Evolutionary conservation across 2,797 vertebrate genomes (phyloP), one percentile per base, ranked within the genome.

Genomic region (Hypotaenidia okinawae): DNA sequence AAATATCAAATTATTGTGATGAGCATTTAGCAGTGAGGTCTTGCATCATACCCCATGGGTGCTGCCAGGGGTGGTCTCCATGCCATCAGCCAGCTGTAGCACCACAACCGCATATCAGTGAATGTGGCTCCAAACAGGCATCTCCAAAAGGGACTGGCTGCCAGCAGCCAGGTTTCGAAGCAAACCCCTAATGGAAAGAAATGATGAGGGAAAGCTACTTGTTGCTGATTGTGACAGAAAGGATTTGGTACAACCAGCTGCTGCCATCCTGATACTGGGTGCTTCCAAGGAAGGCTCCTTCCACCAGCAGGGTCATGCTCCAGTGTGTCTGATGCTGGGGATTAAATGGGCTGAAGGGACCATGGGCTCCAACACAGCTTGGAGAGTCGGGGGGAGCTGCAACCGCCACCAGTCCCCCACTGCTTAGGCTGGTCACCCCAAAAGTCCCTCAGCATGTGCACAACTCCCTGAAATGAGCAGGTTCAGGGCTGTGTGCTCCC

Each of bases 261-360:
- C 21, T 57, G 66, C 39, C 17, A 5, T 13, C 30, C 43, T 19
- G 8, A 30, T 1, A 10, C 1, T 37, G 57, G 28, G 19, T 24
- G 7, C 5, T 35, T 62, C 27, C 13, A 16, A 49, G 27, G 30
- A 17, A 84, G 22, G 27, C 51, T 33, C 10, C 5, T 33, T 52
- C 58, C 28, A 8, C 41, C 2, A 0, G 41, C 1, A 1, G 21
- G 16, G 37, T n/a, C 0, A 0, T 2, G 0, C 3, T 30, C 45
- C 30, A 30, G 51, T 11, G 27, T 49, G 49, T 32, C 18, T 13
- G 33, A 13, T 30, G 69, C 47, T 84, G 87, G 73, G 54, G 63
- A 57, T 83, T 39, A 35, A 66, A 68, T 14, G 54, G 58, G 19
- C 12, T 81, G 74, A 49, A 86, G 33, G 69, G 11, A 64, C 16